Conservation (phyloP, 2,113 vertebrate genomes). For the Puffinus mauretanicus region DNA sequence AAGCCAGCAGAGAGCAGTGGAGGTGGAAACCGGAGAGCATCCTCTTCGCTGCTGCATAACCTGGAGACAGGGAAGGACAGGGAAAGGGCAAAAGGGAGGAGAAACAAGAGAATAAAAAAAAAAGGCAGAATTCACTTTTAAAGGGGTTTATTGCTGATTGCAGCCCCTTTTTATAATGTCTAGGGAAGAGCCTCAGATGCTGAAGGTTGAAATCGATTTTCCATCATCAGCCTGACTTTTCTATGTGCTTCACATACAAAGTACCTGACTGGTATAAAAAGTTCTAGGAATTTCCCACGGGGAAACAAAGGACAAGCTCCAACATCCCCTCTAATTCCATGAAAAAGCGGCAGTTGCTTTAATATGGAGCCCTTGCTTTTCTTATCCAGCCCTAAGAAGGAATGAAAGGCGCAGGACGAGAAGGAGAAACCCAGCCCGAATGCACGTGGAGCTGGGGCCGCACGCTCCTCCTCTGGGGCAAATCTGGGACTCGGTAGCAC, state of each 20-base stretch:
- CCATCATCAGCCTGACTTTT: not conserved
- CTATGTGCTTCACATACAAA: not conserved
- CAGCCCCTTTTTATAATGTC: not conserved
- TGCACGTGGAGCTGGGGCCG: accelerated
- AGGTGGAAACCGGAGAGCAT: not conserved
- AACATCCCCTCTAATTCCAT: not conserved
- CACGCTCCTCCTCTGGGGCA: accelerated
- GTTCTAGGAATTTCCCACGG: not conserved
- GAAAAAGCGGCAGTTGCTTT: not conserved
- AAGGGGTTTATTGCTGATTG: not conserved
- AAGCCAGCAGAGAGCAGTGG: not conserved
- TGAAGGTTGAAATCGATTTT: not conserved
- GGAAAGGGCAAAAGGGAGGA: not conserved
- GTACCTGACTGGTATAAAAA: not conserved
- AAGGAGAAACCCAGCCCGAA: not conserved
- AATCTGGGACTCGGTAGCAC: accelerated
- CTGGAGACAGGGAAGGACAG: not conserved
- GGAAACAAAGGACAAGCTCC: not conserved
- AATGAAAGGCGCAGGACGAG: accelerated
- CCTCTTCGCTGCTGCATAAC: not conserved
- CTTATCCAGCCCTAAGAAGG: not conserved
- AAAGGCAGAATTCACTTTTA: not conserved
- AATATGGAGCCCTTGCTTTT: not conserved
- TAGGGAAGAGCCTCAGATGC: not conserved
- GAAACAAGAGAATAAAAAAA: not conserved